phyloP scores from a whole-genome alignment of 2,797 vertebrate genomes.

The Pogoniulus pusillus region DNA sequence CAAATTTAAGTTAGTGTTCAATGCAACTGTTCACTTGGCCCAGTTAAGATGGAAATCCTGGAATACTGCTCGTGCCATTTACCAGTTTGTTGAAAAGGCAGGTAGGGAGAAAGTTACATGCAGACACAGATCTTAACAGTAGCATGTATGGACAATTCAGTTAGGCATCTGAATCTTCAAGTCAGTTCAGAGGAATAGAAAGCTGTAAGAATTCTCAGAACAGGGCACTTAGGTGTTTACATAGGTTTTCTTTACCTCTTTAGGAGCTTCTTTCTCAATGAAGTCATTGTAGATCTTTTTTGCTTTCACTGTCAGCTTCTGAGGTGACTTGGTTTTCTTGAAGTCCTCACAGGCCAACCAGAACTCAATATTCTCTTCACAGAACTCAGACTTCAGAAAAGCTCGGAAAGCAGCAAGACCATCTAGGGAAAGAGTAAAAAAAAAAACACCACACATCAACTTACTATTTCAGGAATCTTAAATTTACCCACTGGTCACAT shows the following conservation, averaged over 20 bases:
- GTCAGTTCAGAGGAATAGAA: not conserved
- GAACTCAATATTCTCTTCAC: constrained; percentile 97
- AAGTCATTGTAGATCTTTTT: constrained; percentile 93
- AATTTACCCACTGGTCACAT: not conserved
- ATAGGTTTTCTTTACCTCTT: constrained; percentile 84
- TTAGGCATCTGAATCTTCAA: not conserved
- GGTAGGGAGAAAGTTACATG: not conserved
- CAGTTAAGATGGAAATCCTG: not conserved
- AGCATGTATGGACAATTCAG: not conserved
- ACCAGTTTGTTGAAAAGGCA: not conserved
- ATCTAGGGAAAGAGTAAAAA: constrained; percentile 74
- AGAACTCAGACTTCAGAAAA: constrained; percentile 94
- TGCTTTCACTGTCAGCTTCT: constrained; percentile 86
- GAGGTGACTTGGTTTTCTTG: constrained; percentile 84
- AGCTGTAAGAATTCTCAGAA: not conserved
- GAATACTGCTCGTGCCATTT: not conserved
- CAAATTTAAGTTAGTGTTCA: not conserved
- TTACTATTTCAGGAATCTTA: not conserved
- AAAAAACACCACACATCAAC: not conserved
- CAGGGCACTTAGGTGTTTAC: not conserved
- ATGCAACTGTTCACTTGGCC: not conserved
- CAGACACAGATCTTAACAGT: not conserved
- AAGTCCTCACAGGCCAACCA: constrained; percentile 96
- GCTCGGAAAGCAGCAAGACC: constrained; percentile 91
- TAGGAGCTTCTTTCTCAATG: constrained; percentile 90